Base-by-base conservation (phyloP, 2,797 vertebrate genomes). In the Ptychobarbus kaznakovi region DNA sequence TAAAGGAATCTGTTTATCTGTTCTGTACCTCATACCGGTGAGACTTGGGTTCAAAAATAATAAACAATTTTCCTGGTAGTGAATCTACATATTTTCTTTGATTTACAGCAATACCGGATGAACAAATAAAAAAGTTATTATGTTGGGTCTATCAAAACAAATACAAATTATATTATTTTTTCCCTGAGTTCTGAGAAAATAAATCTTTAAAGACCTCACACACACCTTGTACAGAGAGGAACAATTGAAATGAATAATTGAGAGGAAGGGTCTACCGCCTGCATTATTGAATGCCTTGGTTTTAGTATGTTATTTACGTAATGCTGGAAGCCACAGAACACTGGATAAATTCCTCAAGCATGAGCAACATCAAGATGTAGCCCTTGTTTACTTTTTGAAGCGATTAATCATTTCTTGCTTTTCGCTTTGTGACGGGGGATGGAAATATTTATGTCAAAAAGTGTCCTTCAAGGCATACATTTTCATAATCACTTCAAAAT, bases 161-260 rank as follows among this genome's bases (percentile, higher is more conserved):
- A 25, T 16, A 12, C 35, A 84, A 79, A 79, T 79, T 58, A 61
- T 79, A 56, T 84, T 32, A 10, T 32, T 40, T 79, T 66, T 83
- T 80, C 22, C 20, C 51, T 15, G 28, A 35, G 53, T 61, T 79
- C 68, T 70, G 76, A 79, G 66, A 79, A 84, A 77, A 84, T 84
- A 61, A 78, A 79, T 84, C 49, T 63, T 80, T 80, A 46, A 72
- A 63, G 40, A 49, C 56, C 42, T 65, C n/a, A 68, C 15, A n/a
- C 32, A 83, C 73, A 83, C 73, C 73, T 66, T 77, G 73, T 77
- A 66, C 15, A 13, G 35, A 58, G n/a, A 78, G 74, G 63, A 69
- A 84, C 86, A 89, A 83, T 46, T 85, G 32, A 86, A 85, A 92
- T 92, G 70, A 93, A 92, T 92, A 91, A 92, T 93, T 91, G 72